Evolutionary conservation across 2,797 vertebrate genomes (phyloP).

Genomic region (Trematomus bernacchii): DNA sequence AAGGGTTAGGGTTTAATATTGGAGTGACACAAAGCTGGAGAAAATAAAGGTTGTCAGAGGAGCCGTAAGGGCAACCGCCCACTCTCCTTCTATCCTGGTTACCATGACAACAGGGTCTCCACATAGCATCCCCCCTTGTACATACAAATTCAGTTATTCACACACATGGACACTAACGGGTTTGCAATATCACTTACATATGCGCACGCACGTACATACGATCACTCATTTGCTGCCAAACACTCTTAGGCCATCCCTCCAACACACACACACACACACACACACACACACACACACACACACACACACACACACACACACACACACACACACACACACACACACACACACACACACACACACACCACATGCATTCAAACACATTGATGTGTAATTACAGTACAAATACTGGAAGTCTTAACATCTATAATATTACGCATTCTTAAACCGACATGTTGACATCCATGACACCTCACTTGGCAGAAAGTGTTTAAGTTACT

Average conservation of each 20-base stretch:
- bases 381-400: constrained; percentile 13
- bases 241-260: constrained; percentile 13
- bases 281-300: constrained; percentile 12
- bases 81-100: constrained; percentile 77
- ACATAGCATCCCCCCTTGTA: constrained; percentile 64
- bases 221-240: constrained; percentile 29
- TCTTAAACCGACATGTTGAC: constrained; percentile 15
- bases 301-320: constrained; percentile 19
- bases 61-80: constrained; percentile 74
- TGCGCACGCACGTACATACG: constrained; percentile 60
- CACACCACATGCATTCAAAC: constrained; percentile 3
- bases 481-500: constrained; percentile 27
- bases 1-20: constrained; percentile 76
- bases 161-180: constrained; percentile 74
- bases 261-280: constrained; percentile 21
- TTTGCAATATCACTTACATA: constrained; percentile 69
- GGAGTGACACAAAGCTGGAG: constrained; percentile 75
- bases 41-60: constrained; percentile 83
- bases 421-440: constrained; percentile 11
- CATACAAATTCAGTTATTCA: constrained; percentile 87
- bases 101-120: constrained; percentile 82
- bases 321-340: constrained; percentile 31
- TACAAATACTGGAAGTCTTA: constrained; percentile 25
- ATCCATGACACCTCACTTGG: constrained; percentile 22
- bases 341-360: constrained; percentile 26